Conservation (phyloP, 1,140 invertebrate species). For the Drosophila pruinosa region DNA sequence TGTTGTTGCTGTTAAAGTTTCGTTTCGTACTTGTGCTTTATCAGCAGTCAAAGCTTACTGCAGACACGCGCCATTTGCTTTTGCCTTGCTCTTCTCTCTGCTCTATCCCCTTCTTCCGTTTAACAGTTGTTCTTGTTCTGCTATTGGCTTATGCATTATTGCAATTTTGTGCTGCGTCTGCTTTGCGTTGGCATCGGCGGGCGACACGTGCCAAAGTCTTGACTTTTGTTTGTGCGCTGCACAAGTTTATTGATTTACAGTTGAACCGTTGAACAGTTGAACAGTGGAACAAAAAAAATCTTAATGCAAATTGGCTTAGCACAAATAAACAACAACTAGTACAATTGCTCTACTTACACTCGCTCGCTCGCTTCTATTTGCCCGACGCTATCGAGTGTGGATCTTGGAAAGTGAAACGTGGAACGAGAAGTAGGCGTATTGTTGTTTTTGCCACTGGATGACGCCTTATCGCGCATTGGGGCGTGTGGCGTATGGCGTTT, state of each 20-base stretch:
- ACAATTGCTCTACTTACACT: slow-evolving; percentile 18
- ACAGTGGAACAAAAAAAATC: slow-evolving; percentile 37
- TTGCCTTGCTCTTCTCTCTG: background rate
- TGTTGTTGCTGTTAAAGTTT: background rate
- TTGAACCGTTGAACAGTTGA: slow-evolving; percentile 3
- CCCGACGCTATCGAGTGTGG: slow-evolving; percentile 28
- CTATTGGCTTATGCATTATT: slow-evolving; percentile 10
- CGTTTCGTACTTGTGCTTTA: slow-evolving; percentile 20
- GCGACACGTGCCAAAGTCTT: slow-evolving; percentile 54
- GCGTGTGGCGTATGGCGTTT: too few relatives aligned
- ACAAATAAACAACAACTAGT: slow-evolving; percentile 60
- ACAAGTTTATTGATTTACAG: slow-evolving; percentile 56
- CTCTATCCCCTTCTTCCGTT: background rate
- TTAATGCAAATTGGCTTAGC: slow-evolving; percentile 71
- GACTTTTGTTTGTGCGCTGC: slow-evolving; percentile 16
- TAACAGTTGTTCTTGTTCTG: background rate
- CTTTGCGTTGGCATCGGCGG: slow-evolving; percentile 28
- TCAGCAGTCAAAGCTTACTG: slow-evolving; percentile 29
- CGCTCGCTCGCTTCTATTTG: slow-evolving; percentile 9
- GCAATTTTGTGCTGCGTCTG: slow-evolving; percentile 26
- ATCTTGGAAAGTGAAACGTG: background rate
- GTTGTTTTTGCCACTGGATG: slow-evolving; percentile 10
- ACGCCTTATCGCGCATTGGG: slow-evolving; percentile 14
- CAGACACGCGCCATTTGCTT: slow-evolving; percentile 38
- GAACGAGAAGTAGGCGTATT: slow-evolving; percentile 1